These are phyloP conservation scores for Beroe ovata DNA, from an alignment of 37 sponge, comb jelly and placozoan genomes.

Conservation along the genomic window DNA sequence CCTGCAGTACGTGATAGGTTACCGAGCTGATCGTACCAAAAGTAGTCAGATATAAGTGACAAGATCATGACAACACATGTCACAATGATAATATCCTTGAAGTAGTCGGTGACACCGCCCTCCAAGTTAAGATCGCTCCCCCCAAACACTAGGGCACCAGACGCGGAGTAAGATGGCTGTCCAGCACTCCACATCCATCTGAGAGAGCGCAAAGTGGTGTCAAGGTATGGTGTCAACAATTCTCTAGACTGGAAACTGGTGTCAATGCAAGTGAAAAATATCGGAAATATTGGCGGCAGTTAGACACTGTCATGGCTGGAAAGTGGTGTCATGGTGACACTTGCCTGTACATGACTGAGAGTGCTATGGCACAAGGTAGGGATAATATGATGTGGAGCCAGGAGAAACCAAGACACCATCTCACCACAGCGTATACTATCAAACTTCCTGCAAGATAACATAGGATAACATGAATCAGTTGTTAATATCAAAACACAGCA, in stretches of 20 bases:
- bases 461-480: no score
- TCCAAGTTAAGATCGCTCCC: constrained; percentile 51
- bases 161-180: neutral
- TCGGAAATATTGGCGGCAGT: no score
- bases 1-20: no score
- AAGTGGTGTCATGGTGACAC: no score
- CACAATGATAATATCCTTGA: constrained; percentile 51
- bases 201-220: no score
- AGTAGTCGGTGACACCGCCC: constrained; percentile 58
- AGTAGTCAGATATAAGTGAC: constrained; percentile 58
- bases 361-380: neutral
- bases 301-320: no score
- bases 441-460: neutral
- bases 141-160: neutral
- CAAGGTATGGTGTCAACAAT: no score
- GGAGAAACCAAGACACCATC: constrained; percentile 55
- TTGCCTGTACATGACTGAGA: constrained; percentile 29
- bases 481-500: no score
- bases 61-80: constrained; percentile 23
- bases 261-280: no score
- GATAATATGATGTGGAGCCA: constrained; percentile 6
- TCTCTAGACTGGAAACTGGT: no score
- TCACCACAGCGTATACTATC: constrained; percentile 28
- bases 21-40: no score
- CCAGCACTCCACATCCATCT: constrained; percentile 43